Percentiles rank a stretch among this genome's conserved stretches.
Evolutionary conservation across 2,888 invertebrate genomes (phyloP).

Genomic region (Chymomyza procnemis): DNA sequence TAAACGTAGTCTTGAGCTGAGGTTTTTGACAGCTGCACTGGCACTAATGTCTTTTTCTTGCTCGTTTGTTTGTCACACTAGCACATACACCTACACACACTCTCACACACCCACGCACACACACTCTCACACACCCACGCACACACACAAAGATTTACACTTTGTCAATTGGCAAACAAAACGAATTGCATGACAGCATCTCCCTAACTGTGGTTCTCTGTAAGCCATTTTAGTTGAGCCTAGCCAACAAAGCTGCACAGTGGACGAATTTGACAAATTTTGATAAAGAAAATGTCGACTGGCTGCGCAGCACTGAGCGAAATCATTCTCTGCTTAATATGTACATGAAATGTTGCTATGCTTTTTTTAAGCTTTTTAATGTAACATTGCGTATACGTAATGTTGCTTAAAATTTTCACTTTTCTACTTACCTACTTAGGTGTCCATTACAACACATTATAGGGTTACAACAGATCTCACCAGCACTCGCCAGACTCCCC

Average conservation of each 20-base stretch:
- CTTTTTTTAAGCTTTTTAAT: too few species aligned
- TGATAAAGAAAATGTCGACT: too few species aligned
- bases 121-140: conserved; percentile 12
- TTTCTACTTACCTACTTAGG: too few species aligned
- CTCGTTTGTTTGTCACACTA: conserved; percentile 48
- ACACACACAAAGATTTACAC: conserved; percentile 47
- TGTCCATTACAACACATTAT: too few species aligned
- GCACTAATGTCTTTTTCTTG: conserved; percentile 64
- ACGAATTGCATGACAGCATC: conserved; percentile 30
- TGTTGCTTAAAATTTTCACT: too few species aligned
- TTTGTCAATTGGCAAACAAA: conserved; percentile 64
- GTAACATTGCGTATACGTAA: too few species aligned
- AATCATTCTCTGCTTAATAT: too few species aligned
- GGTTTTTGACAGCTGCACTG: conserved; percentile 42
- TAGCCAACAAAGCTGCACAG: conserved; percentile 1
- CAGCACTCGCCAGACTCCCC: too few species aligned
- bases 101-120: not conserved
- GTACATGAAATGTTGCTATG: too few species aligned
- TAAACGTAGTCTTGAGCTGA: not conserved
- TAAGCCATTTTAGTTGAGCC: not conserved
- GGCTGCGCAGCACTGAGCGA: too few species aligned
- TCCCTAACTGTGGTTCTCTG: too few species aligned
- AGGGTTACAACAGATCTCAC: too few species aligned
- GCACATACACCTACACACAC: conserved; percentile 15
- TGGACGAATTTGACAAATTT: not conserved